phyloP scores from a whole-genome alignment of 2,797 vertebrate species.

The Liparis tanakae region DNA sequence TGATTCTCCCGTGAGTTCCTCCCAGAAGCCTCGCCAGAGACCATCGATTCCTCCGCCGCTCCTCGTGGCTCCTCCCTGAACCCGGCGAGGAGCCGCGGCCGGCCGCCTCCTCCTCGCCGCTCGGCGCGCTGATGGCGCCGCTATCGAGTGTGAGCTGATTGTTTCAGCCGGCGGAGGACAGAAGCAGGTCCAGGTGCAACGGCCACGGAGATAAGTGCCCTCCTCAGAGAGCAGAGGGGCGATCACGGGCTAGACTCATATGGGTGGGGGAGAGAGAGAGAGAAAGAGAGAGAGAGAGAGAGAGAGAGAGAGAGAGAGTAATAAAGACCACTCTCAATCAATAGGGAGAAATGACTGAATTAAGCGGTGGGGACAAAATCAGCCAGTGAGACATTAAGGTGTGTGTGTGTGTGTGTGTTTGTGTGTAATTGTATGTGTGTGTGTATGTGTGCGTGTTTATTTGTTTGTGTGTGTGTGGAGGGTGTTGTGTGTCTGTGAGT shows the following conservation, averaged over 20 bases:
- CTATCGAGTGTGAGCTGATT: slow-evolving; percentile 77
- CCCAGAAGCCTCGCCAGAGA: slow-evolving; percentile 59
- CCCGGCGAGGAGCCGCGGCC: slow-evolving; percentile 55
- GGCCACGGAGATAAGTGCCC: slow-evolving; percentile 59
- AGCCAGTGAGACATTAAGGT: not conserved
- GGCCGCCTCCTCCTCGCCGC: slow-evolving; percentile 47
- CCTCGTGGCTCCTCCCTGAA: slow-evolving; percentile 17
- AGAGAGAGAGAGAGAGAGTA: not conserved
- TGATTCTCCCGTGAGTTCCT: slow-evolving; percentile 45
- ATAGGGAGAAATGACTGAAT: slow-evolving; percentile 36
- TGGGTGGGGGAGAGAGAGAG: too few relatives aligned
- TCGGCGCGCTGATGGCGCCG: slow-evolving; percentile 73
- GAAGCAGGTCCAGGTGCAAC: slow-evolving; percentile 60
- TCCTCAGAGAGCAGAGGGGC: slow-evolving; percentile 29
- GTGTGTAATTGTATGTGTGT: too few relatives aligned
- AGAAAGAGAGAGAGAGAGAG: not conserved
- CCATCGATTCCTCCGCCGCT: slow-evolving; percentile 63
- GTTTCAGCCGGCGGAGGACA: slow-evolving; percentile 72
- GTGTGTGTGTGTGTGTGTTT: not conserved
- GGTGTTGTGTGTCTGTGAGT: too few relatives aligned
- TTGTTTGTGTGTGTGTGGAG: too few relatives aligned
- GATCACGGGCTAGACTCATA: slow-evolving; percentile 46
- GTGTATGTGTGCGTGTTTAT: too few relatives aligned
- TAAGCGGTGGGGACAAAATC: slow-evolving; percentile 8
- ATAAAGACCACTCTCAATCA: slow-evolving; percentile 50